Evolutionary conservation across 2,113 vertebrate genomes (phyloP), one percentile per base, ranked within the genome.

Genomic region (Gasterosteus nipponicus): DNA sequence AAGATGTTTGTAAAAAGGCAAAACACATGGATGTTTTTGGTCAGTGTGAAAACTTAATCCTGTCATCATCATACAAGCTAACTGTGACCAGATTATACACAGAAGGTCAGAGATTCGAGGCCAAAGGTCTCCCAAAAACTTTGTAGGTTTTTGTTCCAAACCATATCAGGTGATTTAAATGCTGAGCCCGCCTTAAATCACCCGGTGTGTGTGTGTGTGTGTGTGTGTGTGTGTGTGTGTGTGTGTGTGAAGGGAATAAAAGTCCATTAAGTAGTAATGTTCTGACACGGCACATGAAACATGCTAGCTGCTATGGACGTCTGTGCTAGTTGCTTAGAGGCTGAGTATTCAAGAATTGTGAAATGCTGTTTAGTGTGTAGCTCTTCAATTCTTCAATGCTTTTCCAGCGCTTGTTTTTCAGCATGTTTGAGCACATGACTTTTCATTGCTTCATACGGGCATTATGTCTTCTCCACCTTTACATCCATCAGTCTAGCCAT

Each of bases 401-500:
- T 18, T 42, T 46, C 14, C 57, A 4, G 18, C 66, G 69, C 69
- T 57, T 68, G 49, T 82, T 62, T 63, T 74, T 53, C 54, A 53
- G 86, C 75, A 82, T 74, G 81, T 73, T 72, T 77, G 39, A 65
- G 38, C 65, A 49, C 53, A 62, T 77, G 47, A 80, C 51, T 49
- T 70, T 46, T 69, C 58, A 65, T 73, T 51, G 22, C 39, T 73
- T 79, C 73, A 69, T 62, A 59, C 69, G 60, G 54, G 84, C 81
- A 65, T 75, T 1, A 78, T 84, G 69, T 70, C 59, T 38, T 81
- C 62, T 86, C 62, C 83, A 81, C 58, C 38, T 79, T 67, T 59
- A 88, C 82, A 88, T 77, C 74, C 81, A 87, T 86, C 75, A 84
- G 38, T 87, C 80, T 78, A 87, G 84, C 70, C 78, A 26, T 78